Evolutionary conservation across 1,140 invertebrate species (phyloP).

Genomic region (Drosophila albomicans): DNA sequence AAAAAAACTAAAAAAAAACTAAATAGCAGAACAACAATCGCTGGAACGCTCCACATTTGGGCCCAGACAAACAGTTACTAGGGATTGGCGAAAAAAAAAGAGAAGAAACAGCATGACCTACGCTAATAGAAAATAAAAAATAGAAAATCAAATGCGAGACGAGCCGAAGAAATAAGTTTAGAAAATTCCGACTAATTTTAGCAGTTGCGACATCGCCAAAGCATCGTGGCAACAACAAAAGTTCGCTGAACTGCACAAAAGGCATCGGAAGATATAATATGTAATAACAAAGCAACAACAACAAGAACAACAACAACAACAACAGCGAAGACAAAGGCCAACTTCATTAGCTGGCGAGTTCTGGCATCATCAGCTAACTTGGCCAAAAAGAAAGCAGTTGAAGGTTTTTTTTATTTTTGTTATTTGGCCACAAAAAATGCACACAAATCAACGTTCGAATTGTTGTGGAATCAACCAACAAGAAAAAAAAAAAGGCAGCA

Average conservation of each 20-base stretch:
- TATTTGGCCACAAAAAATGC: slow-evolving; percentile 66
- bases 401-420: slow-evolving; percentile 3
- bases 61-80: slow-evolving; percentile 34
- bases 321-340: slow-evolving; percentile 59
- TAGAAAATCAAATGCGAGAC: not conserved
- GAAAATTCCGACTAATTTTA: slow-evolving; percentile 74
- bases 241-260: slow-evolving; percentile 81
- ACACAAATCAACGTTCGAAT: slow-evolving; percentile 78
- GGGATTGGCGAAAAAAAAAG: slow-evolving; percentile 26
- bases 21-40: slow-evolving; percentile 25
- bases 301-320: slow-evolving; percentile 25
- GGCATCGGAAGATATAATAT: slow-evolving; percentile 59
- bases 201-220: slow-evolving; percentile 76
- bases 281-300: slow-evolving; percentile 63
- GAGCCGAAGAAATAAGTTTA: slow-evolving; percentile 15
- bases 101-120: slow-evolving; percentile 34
- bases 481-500: slow-evolving; percentile 13
- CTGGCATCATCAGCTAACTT: slow-evolving; percentile 60
- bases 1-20: not conserved
- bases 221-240: slow-evolving; percentile 71
- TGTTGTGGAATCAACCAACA: slow-evolving; percentile 49
- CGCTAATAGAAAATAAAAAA: slow-evolving; percentile 31
- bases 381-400: slow-evolving; percentile 54
- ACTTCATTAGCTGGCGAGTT: slow-evolving; percentile 42
- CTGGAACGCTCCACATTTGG: slow-evolving; percentile 37